Conservation (phyloP, 2,113 vertebrate species). For the Colinus virginianus region DNA sequence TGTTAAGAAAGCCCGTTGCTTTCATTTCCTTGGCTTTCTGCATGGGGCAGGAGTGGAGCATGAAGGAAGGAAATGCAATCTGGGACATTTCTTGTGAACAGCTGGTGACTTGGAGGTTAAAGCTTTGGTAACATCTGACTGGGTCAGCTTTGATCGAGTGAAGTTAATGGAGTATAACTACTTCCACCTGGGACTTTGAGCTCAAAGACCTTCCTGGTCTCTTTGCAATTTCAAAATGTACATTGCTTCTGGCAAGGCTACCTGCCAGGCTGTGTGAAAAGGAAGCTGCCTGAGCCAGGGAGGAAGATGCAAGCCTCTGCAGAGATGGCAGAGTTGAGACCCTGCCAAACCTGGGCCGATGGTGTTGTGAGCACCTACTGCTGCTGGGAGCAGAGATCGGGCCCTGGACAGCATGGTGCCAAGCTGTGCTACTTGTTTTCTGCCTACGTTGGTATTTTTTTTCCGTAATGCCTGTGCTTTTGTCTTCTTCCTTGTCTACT, state of each 20-base stretch:
- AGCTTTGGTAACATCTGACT: background rate
- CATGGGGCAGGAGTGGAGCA: background rate
- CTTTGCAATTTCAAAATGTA: background rate
- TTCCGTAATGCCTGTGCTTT: background rate
- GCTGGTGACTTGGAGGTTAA: background rate
- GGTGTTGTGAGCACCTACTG: background rate
- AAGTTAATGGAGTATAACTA: background rate
- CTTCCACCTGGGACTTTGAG: background rate
- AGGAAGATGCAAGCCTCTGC: background rate
- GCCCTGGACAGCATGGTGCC: fast-evolving
- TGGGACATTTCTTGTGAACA: background rate
- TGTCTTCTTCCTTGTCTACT: background rate
- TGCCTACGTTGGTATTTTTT: background rate
- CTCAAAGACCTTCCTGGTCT: background rate
- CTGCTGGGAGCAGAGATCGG: background rate
- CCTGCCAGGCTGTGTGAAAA: background rate
- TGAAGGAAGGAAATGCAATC: background rate
- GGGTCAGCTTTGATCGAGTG: background rate
- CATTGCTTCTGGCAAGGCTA: background rate
- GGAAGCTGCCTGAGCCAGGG: background rate
- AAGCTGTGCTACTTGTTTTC: fast-evolving
- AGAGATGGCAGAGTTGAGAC: background rate
- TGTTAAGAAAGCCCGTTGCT: background rate
- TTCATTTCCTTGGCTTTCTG: background rate
- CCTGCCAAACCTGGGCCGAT: background rate